Percentiles rank a stretch among this genome's conserved stretches.
Conservation (phyloP, 64 coral and sea anemone species). For the Stichodactyla mertensii region DNA sequence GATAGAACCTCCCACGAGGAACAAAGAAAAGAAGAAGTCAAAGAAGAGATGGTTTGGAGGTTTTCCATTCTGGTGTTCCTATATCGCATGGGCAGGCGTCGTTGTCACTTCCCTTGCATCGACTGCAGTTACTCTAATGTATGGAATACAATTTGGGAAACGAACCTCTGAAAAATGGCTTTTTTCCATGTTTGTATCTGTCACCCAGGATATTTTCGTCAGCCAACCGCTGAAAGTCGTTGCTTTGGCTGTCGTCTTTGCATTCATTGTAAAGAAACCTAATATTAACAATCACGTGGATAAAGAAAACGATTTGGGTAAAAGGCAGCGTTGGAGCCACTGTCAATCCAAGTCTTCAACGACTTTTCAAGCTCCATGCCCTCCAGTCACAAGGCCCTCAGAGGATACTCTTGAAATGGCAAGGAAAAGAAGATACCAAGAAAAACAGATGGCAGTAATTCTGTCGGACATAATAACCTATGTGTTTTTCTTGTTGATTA, state of each 20-base stretch:
- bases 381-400: slow-evolving; percentile 36
- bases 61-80: slow-evolving; percentile 76
- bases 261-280: slow-evolving; percentile 79
- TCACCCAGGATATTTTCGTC: slow-evolving; percentile 86
- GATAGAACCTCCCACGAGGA: not conserved
- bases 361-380: not conserved
- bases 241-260: slow-evolving; percentile 56
- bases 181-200: slow-evolving; percentile 77
- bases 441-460: slow-evolving; percentile 54
- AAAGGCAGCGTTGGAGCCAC: slow-evolving; percentile 2
- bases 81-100: slow-evolving; percentile 70
- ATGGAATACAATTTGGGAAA: slow-evolving; percentile 75
- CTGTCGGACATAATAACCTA: slow-evolving; percentile 60
- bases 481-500: slow-evolving; percentile 57
- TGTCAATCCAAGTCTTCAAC: not conserved
- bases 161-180: slow-evolving; percentile 82
- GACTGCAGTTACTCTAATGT: slow-evolving; percentile 56
- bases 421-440: slow-evolving; percentile 62
- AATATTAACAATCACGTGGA: not conserved
- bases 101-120: slow-evolving; percentile 47
- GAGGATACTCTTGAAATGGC: slow-evolving; percentile 51
- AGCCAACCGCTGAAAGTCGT: slow-evolving; percentile 88
- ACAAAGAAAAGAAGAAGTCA: not conserved
- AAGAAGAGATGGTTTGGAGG: not conserved
- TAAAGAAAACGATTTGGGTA: not conserved